Evolutionary conservation across 2,888 invertebrate genomes (phyloP), one percentile per base, ranked within the genome.

Genomic region (Acanthosepion esculentum): DNA sequence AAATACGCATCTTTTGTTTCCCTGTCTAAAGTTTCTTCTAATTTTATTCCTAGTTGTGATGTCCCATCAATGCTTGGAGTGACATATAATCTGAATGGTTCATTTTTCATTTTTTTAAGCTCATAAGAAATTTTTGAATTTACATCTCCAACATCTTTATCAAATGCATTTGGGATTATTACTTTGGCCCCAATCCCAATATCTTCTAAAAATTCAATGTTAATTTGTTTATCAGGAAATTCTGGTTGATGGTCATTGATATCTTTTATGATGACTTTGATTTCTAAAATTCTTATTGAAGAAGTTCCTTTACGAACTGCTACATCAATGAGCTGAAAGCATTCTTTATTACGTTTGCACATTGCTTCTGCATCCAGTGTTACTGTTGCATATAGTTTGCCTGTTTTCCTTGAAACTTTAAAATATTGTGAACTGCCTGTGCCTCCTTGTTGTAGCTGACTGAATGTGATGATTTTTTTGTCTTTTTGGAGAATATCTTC

Each of bases 341-440:
- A 78, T n/a, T 78, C n/a, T 78, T 78, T 23, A 78, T 78, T 78
- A n/a, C n/a, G 78, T 12, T 15, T 78, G 18, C 78, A 78, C 78
- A 78, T 78, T n/a, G n/a, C 78, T 78, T 78, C 78, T 78, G 78
- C 78, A 78, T 78, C 78, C 78, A 78, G 33, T 78, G 78, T 78
- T n/a, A 78, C n/a, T 78, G n/a, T 78, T 78, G 78, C n/a, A 78
- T 78, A 78, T 15, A 78, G n/a, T 78, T 78, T n/a, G 10, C 78
- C 78, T 78, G 78, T 78, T 78, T 78, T 78, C 78, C 15, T 78
- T 8, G 78, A 78, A 0, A 78, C 78, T 78, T 33, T 12, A 33
- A 78, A 78, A 78, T 78, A 78, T n/a, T 78, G 78, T n/a, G 78
- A 78, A n/a, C 78, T 78, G 33, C 33, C 78, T 33, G 33, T 12